Evolutionary conservation across 2,888 invertebrate genomes (phyloP).

Genomic region (Cylloceria caligata): DNA sequence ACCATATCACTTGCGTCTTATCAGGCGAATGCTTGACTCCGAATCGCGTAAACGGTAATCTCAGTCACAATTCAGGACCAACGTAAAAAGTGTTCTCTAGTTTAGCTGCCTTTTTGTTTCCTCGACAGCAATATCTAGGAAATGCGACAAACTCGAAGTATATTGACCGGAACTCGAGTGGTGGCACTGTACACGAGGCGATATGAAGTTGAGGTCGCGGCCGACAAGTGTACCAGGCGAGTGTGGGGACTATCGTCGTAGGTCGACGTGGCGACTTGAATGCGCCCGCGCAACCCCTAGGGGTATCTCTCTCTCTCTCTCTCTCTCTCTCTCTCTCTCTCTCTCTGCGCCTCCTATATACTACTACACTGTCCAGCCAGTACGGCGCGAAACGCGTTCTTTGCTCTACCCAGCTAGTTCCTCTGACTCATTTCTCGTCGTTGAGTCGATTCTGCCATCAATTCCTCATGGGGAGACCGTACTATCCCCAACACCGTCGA

Average conservation of each 20-base stretch:
- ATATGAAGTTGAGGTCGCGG: conserved; percentile 66
- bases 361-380: conserved; percentile 86
- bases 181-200: conserved; percentile 57
- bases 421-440: conserved; percentile 62
- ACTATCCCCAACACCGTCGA: conserved; percentile 27
- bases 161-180: conserved; percentile 57
- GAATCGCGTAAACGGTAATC: neutral
- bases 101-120: neutral
- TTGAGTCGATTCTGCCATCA: conserved; percentile 43
- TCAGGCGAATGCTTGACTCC: neutral
- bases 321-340: too few species aligned
- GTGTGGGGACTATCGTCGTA: conserved; percentile 57
- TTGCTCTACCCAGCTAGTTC: conserved; percentile 79
- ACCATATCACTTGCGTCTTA: neutral
- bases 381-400: conserved; percentile 84
- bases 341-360: neutral
- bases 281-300: conserved; percentile 71
- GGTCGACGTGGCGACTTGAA: conserved; percentile 66
- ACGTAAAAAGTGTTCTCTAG: neutral
- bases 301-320: too few species aligned
- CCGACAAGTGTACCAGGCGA: conserved; percentile 66
- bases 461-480: conserved; percentile 31
- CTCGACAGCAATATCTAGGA: neutral
- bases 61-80: neutral
- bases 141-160: conserved; percentile 61